Evolutionary conservation across 2,888 invertebrate species (phyloP), one percentile per base, ranked within the genome.

Genomic region (Nowickia ferox): DNA sequence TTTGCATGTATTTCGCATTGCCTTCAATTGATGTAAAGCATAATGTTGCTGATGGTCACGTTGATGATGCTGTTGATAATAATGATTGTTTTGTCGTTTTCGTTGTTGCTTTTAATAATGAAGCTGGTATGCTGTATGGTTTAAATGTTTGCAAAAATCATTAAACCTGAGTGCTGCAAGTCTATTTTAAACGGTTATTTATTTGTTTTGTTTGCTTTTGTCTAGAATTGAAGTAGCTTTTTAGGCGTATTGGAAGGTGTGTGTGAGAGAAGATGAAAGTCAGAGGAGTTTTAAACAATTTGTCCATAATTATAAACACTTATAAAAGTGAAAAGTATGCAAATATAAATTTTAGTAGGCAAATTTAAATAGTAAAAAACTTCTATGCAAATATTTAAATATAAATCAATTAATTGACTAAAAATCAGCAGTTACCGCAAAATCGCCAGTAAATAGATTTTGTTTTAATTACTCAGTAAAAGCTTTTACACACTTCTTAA

Each of bases 71-170:
- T 71, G 46, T 38, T 65, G 63, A 17, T 72, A 63, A 69, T 79
- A 44, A 69, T 78, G 42, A 63, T 78, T 51, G 61, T 69, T 13
- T 61, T 78, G 65, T 53, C 63, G 63, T 63, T 46, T 59, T 9
- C 75, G 55, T 38, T 81, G 69, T 17, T 17, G 40, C 10, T 83
- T 68, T 40, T 83, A 46, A 75, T 83, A 75, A 76, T 77, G 55
- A 69, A 69, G 75, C 51, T 69, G 80, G 69, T 84, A 63, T 82
- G 30, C 6, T 72, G 69, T 77, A 80, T 55, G 74, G 44, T 65
- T 55, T 84, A 66, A 82, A 84, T 85, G 85, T 87, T 85, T 87
- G 85, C 83, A 51, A 85, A 85, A 87, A 80, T 85, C 68, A 83
- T 87, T 87, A 82, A 59, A 78, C 75, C 76, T 79, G 75, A 87